Percentiles rank a stretch among this genome's conserved stretches.
Evolutionary conservation across 2,888 invertebrate species (phyloP).

Genomic region (Esperia sulphurella): DNA sequence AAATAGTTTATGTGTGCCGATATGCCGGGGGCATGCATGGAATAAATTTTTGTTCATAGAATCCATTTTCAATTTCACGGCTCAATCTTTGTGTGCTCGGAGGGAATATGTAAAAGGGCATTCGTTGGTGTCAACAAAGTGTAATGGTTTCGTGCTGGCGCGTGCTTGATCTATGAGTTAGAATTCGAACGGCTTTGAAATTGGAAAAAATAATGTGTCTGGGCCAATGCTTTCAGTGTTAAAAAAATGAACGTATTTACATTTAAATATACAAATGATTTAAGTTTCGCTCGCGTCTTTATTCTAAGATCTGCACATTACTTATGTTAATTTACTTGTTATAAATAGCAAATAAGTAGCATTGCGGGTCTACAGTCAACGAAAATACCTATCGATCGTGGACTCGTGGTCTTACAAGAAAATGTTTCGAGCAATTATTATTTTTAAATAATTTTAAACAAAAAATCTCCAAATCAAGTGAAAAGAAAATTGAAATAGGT

Average conservation of each 20-base stretch:
- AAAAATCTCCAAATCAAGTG: slow-evolving; percentile 41
- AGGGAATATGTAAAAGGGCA: slow-evolving; percentile 76
- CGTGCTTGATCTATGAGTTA: slow-evolving; percentile 66
- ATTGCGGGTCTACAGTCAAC: too few species aligned
- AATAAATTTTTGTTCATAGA: slow-evolving; percentile 76
- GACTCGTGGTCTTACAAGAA: too few species aligned
- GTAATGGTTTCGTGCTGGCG: slow-evolving; percentile 73
- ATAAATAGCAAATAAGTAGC: too few species aligned
- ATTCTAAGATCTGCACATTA: too few species aligned
- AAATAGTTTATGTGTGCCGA: slow-evolving; percentile 52
- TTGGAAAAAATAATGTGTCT: slow-evolving; percentile 29
- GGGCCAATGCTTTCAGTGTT: too few species aligned
- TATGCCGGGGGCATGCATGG: slow-evolving; percentile 60
- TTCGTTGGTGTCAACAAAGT: slow-evolving; percentile 76
- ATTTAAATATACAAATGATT: too few species aligned
- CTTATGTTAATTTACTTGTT: too few species aligned
- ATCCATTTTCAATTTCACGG: slow-evolving; percentile 78
- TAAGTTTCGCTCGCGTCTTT: too few species aligned
- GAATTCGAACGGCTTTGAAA: slow-evolving; percentile 51
- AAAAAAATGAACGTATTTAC: too few species aligned
- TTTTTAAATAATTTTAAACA: slow-evolving; percentile 4
- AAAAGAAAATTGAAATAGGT: slow-evolving; percentile 51
- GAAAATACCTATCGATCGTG: too few species aligned
- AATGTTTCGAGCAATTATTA: too few species aligned
- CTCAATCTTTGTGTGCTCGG: slow-evolving; percentile 76